Evolutionary conservation across 2,113 vertebrate genomes (phyloP).

Genomic region (Balaeniceps rex): DNA sequence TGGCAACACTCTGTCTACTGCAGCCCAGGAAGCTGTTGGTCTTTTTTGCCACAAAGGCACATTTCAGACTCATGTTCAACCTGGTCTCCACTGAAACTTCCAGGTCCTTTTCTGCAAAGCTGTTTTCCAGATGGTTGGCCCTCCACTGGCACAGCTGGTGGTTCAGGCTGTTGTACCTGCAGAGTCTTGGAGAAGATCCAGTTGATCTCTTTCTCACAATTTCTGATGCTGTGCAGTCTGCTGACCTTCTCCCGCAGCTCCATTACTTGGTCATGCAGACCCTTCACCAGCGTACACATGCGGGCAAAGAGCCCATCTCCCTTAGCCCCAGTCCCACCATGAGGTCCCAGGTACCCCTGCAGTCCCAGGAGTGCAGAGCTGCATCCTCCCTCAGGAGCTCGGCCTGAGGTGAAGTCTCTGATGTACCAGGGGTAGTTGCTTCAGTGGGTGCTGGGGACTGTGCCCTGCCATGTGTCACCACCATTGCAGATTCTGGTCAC

Average conservation of each 20-base stretch:
- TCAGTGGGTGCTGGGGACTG: not conserved
- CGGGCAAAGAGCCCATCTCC: not conserved
- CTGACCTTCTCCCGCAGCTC: not conserved
- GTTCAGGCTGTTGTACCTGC: not conserved
- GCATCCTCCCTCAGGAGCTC: not conserved
- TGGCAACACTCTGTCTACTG: not conserved
- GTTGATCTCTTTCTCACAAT: not conserved
- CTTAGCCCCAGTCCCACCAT: not conserved
- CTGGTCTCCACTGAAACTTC: not conserved
- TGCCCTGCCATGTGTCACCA: not conserved
- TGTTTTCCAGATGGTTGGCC: not conserved
- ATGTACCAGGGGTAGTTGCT: not conserved
- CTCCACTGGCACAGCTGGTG: not conserved
- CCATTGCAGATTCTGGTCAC: not conserved
- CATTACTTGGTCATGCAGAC: not conserved
- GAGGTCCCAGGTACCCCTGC: not conserved
- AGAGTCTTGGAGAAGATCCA: not conserved
- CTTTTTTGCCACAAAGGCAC: not conserved
- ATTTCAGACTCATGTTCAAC: not conserved
- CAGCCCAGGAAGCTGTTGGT: not conserved
- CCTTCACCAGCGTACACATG: accelerated
- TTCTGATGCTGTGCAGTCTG: not conserved
- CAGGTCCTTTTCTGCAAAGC: not conserved
- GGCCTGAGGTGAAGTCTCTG: not conserved
- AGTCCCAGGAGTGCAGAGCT: not conserved